Percentiles rank a stretch among this genome's conserved stretches.
phyloP scores from a whole-genome alignment of 2,888 invertebrate species.

The Polyommatus iphigenia region DNA sequence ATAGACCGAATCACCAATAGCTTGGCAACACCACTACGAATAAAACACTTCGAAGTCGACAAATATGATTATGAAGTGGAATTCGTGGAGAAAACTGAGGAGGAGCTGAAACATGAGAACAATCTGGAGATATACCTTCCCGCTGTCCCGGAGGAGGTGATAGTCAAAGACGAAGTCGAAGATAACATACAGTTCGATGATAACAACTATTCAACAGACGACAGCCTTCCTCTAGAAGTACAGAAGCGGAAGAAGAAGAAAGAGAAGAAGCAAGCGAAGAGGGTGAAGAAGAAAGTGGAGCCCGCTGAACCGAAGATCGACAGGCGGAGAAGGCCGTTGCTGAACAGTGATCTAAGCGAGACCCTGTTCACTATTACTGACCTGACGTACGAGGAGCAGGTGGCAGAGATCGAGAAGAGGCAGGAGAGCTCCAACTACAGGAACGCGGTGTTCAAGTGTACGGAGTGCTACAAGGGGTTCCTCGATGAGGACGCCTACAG shows the following conservation, averaged over 20 bases:
- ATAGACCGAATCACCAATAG: slow-evolving; percentile 53
- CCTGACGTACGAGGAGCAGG: slow-evolving; percentile 61
- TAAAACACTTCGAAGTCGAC: slow-evolving; percentile 44
- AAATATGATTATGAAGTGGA: slow-evolving; percentile 47
- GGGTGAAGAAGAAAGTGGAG: slow-evolving; percentile 39
- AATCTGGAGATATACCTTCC: slow-evolving; percentile 35
- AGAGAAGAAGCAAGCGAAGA: slow-evolving; percentile 44
- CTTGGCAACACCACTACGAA: slow-evolving; percentile 45
- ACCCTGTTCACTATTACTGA: slow-evolving; percentile 63
- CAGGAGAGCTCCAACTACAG: slow-evolving; percentile 64
- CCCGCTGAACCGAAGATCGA: slow-evolving; percentile 58
- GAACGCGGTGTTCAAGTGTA: slow-evolving; percentile 64
- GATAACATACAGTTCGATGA: slow-evolving; percentile 39
- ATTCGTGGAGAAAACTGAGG: slow-evolving; percentile 38
- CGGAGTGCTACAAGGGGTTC: slow-evolving; percentile 66
- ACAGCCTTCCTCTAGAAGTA: slow-evolving; percentile 54
- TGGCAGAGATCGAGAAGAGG: slow-evolving; percentile 65
- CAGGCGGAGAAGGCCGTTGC: slow-evolving; percentile 61
- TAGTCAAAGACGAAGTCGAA: slow-evolving; percentile 41
- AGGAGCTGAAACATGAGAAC: slow-evolving; percentile 42
- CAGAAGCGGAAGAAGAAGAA: slow-evolving; percentile 47
- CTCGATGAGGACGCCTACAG: slow-evolving; percentile 65
- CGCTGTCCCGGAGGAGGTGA: slow-evolving; percentile 35
- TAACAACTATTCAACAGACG: slow-evolving; percentile 55
- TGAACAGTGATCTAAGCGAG: slow-evolving; percentile 65